Conservation (phyloP, 2,888 invertebrate genomes). For the Mycalesis mineus region DNA sequence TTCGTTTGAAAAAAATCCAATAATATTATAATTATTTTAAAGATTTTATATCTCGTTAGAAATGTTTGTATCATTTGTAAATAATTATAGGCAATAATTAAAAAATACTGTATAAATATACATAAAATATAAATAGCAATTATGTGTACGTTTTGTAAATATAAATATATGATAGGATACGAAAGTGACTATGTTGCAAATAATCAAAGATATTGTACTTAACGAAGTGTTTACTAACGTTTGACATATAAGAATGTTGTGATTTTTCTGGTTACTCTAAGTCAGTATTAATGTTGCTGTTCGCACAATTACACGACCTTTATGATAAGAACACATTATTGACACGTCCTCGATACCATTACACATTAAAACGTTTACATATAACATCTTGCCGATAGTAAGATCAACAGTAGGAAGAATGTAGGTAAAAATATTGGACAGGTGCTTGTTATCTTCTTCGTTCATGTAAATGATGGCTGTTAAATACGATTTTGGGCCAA, state of each 20-base stretch:
- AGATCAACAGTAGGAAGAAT: too few species aligned
- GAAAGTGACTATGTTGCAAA: slow-evolving; percentile 33
- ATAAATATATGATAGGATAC: slow-evolving; percentile 34
- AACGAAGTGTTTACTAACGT: slow-evolving; percentile 19
- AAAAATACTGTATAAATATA: slow-evolving; percentile 11
- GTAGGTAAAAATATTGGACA: too few species aligned
- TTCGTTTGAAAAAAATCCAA: slow-evolving; percentile 25
- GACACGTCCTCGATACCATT: background rate
- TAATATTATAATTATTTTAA: slow-evolving; percentile 39
- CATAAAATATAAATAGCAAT: slow-evolving; percentile 14
- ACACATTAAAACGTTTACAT: too few species aligned
- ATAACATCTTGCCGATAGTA: background rate
- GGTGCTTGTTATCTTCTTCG: too few species aligned
- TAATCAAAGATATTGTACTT: slow-evolving; percentile 26
- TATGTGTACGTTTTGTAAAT: slow-evolving; percentile 25
- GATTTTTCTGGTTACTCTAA: slow-evolving; percentile 21
- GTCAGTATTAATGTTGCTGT: slow-evolving; percentile 29
- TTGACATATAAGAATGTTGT: slow-evolving; percentile 10
- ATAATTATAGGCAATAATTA: slow-evolving; percentile 25
- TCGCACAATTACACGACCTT: slow-evolving; percentile 18
- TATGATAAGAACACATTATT: slow-evolving; percentile 8
- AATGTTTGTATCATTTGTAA: slow-evolving; percentile 45
- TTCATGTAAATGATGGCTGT: too few species aligned
- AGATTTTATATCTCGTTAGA: slow-evolving; percentile 58
- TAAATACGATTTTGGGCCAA: too few species aligned